phyloP scores from a whole-genome alignment of 2,888 invertebrate genomes.

The Cybosia mesomella region DNA sequence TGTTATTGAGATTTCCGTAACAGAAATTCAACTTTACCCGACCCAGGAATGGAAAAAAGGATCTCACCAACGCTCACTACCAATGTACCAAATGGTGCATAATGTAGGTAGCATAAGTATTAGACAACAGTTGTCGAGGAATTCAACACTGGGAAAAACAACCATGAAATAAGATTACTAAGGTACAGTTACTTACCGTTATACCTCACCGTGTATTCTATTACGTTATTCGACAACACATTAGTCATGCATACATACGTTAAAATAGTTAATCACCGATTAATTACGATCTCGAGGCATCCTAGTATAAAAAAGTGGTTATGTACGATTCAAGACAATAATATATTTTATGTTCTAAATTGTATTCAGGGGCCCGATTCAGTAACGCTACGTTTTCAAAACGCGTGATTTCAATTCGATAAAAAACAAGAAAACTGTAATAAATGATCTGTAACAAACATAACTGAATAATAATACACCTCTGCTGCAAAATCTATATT shows the following conservation, averaged over 20 bases:
- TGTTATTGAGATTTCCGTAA: not conserved
- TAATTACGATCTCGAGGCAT: no score
- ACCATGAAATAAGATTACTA: constrained; percentile 12
- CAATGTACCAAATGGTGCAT: not conserved
- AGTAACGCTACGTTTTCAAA: no score
- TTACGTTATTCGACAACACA: constrained; percentile 5
- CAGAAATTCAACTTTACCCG: not conserved
- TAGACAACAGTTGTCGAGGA: constrained; percentile 1
- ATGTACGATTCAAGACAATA: no score
- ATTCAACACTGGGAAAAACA: constrained; percentile 8
- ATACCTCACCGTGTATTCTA: constrained; percentile 12
- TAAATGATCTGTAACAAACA: no score
- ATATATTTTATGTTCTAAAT: no score
- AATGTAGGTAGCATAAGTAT: not conserved
- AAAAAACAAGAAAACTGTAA: no score
- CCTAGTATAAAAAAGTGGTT: not conserved
- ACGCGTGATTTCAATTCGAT: no score
- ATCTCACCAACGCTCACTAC: not conserved
- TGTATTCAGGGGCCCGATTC: no score
- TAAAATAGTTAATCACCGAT: no score
- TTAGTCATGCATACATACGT: constrained; percentile 4
- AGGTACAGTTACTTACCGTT: constrained; percentile 16
- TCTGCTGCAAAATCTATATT: no score
- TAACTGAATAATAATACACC: no score
- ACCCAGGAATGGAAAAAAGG: not conserved